phyloP scores from a whole-genome alignment of 2,888 invertebrate genomes.

The Andricus curvator region DNA sequence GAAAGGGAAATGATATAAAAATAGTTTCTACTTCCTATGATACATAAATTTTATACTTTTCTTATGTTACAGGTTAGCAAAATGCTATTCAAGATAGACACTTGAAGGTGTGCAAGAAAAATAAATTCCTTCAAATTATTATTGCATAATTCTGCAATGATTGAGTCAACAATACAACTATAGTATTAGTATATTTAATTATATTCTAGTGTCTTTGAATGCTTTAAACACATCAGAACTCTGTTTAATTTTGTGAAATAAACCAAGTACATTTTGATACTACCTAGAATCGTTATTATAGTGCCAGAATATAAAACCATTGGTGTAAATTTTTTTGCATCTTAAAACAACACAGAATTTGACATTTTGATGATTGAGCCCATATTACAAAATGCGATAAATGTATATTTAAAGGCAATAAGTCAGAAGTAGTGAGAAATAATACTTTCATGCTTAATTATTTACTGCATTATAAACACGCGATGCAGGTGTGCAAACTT shows the following conservation, averaged over 20 bases:
- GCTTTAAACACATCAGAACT: background rate
- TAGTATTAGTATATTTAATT: background rate
- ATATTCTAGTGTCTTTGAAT: background rate
- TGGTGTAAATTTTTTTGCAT: too few relatives aligned
- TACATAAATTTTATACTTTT: background rate
- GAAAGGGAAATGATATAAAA: too few relatives aligned
- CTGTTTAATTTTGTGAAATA: background rate
- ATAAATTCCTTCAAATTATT: background rate
- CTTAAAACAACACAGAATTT: too few relatives aligned
- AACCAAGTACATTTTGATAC: background rate
- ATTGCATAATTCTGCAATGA: background rate
- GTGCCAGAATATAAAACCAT: too few relatives aligned
- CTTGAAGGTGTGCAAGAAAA: background rate
- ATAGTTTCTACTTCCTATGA: too few relatives aligned
- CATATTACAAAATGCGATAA: too few relatives aligned
- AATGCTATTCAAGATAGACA: background rate
- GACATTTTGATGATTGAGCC: too few relatives aligned
- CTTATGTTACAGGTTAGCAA: background rate
- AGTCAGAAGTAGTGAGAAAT: too few relatives aligned
- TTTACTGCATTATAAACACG: conserved; percentile 1
- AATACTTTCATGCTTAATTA: too few relatives aligned
- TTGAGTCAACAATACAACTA: background rate
- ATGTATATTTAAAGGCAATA: too few relatives aligned
- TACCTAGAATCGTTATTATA: background rate
- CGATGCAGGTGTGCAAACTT: conserved; percentile 19